phyloP scores from a whole-genome alignment of 2,888 invertebrate species.

The Imbricaverruca yamaguchii region DNA sequence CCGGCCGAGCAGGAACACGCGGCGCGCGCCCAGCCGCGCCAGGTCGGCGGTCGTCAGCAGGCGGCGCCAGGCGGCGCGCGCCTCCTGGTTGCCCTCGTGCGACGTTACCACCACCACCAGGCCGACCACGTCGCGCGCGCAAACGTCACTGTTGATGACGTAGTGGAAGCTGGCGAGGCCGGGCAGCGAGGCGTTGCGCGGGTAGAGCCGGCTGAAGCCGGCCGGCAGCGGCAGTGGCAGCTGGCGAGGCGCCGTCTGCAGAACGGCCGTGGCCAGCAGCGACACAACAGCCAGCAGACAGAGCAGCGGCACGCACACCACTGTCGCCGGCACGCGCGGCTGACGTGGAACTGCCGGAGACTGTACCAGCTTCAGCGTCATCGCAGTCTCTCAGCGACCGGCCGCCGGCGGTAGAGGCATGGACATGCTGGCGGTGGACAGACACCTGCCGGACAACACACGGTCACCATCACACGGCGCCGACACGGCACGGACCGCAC shows the following conservation, averaged over 20 bases:
- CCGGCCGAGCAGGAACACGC: constrained; percentile 61
- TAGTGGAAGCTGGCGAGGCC: constrained; percentile 35
- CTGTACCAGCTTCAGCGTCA: neutral
- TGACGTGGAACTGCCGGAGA: too few species aligned
- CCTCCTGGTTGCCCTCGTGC: constrained; percentile 61
- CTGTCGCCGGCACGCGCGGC: neutral
- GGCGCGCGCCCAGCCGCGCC: constrained; percentile 50
- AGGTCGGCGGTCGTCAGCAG: constrained; percentile 55
- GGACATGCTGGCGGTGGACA: neutral
- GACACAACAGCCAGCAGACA: neutral
- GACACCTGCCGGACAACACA: neutral
- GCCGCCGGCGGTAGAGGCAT: neutral
- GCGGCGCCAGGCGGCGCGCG: constrained; percentile 60
- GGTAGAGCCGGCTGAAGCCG: constrained; percentile 11
- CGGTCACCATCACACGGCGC: neutral
- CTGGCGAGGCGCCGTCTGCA: neutral
- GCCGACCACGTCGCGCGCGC: constrained; percentile 29
- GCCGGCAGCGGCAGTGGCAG: constrained; percentile 2
- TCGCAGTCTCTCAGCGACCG: neutral
- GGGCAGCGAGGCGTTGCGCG: constrained; percentile 29
- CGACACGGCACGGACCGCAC: neutral
- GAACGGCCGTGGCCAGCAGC: neutral
- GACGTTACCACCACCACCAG: constrained; percentile 58
- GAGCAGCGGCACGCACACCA: constrained; percentile 1
- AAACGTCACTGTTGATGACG: constrained; percentile 36